Evolutionary conservation across 2,113 vertebrate species (phyloP), one percentile per base, ranked within the genome.

Genomic region (Istiophorus platypterus): DNA sequence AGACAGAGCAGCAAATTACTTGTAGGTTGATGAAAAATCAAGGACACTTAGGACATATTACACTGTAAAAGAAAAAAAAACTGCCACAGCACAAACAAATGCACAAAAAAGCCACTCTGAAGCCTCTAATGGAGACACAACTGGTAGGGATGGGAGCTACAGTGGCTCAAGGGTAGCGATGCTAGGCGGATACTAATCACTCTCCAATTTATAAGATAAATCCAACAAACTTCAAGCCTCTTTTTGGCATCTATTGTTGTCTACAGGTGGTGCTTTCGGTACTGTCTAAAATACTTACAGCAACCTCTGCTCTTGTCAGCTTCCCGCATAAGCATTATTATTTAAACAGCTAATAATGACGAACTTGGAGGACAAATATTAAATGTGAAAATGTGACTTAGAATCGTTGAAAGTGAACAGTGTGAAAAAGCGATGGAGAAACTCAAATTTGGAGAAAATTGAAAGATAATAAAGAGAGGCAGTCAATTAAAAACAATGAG

Each of bases 401-500:
- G 15, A 26, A 72, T 54, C 27, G 17, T 61, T 42, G 2, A 39
- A 1, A 18, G 24, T 41, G 20, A 29, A 54, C 15, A 18, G 45
- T 47, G 45, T 47, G 45, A 52, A 15, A 58, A 29, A 18, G 11
- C 8, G 12, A 49, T 26, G 12, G 52, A 39, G 18, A 61, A 56
- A 45, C 7, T 65, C 4, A 17, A 37, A 67, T 41, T 34, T 61
- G 5, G 20, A 26, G 9, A 75, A 49, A 73, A 20, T 20, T 5
- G 26, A 27, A 52, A 18, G 41, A 27, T 31, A 2, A 76, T 34
- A 65, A 52, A 58, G 20, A 61, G 39, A 76, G 57, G 58, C 14
- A 18, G 24, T 27, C 31, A 66, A n/a, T 78, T 79, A 8, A 64
- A 66, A 70, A 74, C 52, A 72, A 69, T 69, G 31, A 85, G 56